These are phyloP conservation scores for Dermolepida albohirtum DNA, from an alignment of 2,888 invertebrate species.

Conservation along the genomic window DNA sequence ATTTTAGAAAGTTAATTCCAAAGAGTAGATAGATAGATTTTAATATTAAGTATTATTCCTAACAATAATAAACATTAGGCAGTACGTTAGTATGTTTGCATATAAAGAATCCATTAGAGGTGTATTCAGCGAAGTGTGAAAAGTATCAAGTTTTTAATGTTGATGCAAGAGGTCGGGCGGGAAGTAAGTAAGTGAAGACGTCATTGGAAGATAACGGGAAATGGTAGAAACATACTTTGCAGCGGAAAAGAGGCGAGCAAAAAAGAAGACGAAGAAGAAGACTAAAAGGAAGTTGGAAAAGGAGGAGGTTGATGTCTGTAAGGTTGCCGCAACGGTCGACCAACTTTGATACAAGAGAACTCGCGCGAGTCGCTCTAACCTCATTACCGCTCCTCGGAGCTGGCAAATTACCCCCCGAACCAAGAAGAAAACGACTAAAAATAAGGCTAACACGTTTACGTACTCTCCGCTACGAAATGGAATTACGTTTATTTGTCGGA, in stretches of 20 bases:
- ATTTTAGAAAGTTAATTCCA: too few species aligned
- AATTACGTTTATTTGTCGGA: constrained; percentile 48
- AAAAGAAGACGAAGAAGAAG: constrained; percentile 24
- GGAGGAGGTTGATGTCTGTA: constrained; percentile 29
- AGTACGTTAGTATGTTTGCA: constrained; percentile 41
- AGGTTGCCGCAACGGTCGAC: constrained; percentile 50
- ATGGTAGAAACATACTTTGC: constrained; percentile 57
- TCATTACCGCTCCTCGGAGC: constrained; percentile 50
- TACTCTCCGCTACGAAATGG: constrained; percentile 46
- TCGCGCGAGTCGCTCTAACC: constrained; percentile 50
- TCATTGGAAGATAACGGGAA: constrained; percentile 60
- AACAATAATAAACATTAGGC: too few species aligned
- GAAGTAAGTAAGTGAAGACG: constrained; percentile 61
- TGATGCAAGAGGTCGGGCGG: constrained; percentile 51
- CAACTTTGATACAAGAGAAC: constrained; percentile 51
- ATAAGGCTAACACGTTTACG: constrained; percentile 50
- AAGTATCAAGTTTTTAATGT: constrained; percentile 65
- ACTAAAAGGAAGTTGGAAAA: constrained; percentile 23
- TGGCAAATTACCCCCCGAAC: constrained; percentile 49
- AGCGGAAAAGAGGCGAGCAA: constrained; percentile 30
- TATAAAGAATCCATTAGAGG: constrained; percentile 64
- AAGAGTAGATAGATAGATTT: too few species aligned
- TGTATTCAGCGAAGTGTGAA: constrained; percentile 63
- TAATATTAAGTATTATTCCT: too few species aligned
- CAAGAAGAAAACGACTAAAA: constrained; percentile 48